These are phyloP conservation scores for Hypotaenidia okinawae DNA, from an alignment of 2,797 vertebrate species.

Conservation along the genomic window DNA sequence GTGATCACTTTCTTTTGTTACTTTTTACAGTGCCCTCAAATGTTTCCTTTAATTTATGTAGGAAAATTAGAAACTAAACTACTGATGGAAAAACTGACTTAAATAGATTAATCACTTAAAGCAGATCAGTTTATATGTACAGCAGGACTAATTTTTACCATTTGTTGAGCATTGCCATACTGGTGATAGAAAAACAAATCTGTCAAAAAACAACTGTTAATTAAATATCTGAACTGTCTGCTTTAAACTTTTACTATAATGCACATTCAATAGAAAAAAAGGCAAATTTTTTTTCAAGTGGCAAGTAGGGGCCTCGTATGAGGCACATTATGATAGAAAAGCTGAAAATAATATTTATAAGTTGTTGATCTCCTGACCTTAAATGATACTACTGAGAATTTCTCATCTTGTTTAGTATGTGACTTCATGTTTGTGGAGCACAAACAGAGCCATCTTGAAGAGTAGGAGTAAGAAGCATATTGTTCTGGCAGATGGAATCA, in stretches of 20 bases:
- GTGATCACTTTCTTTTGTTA: neutral
- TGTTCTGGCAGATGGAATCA: constrained; percentile 42
- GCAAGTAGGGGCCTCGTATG: neutral
- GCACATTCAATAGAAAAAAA: neutral
- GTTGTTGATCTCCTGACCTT: constrained; percentile 20
- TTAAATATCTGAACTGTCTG: neutral
- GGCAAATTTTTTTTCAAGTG: neutral
- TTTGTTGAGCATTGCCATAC: neutral
- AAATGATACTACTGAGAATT: neutral
- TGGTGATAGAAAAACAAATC: constrained; percentile 9
- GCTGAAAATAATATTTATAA: neutral
- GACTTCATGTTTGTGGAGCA: constrained; percentile 5
- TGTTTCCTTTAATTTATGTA: neutral
- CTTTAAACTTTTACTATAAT: neutral
- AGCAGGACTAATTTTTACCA: neutral
- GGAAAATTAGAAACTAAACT: neutral
- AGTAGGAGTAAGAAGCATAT: constrained; percentile 29
- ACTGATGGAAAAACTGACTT: neutral
- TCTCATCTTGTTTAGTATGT: constrained; percentile 8
- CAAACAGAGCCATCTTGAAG: constrained; percentile 11
- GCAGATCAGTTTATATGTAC: neutral
- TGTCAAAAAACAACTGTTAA: neutral
- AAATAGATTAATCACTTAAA: neutral
- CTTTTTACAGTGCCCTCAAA: neutral
- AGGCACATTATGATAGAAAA: neutral